These are phyloP conservation scores for Oncorhynchus gorbuscha DNA, from an alignment of 2,113 vertebrate genomes.

Conservation along the genomic window DNA sequence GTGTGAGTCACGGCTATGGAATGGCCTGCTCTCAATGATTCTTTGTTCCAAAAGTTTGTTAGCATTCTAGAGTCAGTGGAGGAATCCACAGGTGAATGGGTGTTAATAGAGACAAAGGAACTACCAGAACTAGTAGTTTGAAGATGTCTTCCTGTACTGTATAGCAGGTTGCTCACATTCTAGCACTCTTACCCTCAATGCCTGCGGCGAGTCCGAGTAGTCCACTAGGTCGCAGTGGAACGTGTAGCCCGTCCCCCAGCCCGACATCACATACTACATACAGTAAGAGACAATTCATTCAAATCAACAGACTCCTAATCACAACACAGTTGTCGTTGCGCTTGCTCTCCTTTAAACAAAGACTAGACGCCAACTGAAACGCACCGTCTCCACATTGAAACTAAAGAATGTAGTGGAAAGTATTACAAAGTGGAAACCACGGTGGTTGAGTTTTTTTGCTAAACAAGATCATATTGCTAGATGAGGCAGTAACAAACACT, in stretches of 20 bases:
- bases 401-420: background rate
- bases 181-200: slow-evolving; percentile 81
- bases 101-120: too few relatives aligned
- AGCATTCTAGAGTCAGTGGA: background rate
- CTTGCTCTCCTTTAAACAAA: too few relatives aligned
- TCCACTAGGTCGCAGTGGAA: slow-evolving; percentile 91
- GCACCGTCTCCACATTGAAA: too few relatives aligned
- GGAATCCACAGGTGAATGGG: background rate
- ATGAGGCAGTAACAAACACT: too few relatives aligned
- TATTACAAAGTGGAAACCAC: background rate
- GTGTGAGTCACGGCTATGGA: background rate
- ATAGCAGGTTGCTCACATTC: background rate
- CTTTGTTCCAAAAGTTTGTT: background rate
- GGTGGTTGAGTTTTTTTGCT: too few relatives aligned
- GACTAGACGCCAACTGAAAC: too few relatives aligned
- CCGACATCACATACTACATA: slow-evolving; percentile 94
- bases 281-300: background rate
- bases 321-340: background rate
- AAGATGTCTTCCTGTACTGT: background rate
- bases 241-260: slow-evolving; percentile 94
- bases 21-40: background rate
- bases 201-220: slow-evolving; percentile 85
- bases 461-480: too few relatives aligned
- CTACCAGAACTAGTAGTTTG: too few relatives aligned
- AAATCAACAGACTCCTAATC: background rate